A percentile compares a stretch with the other conserved stretches of the same genome.
These are phyloP conservation scores for Ferrisia virgata DNA, from an alignment of 2,888 invertebrate species.

Conservation along the genomic window DNA sequence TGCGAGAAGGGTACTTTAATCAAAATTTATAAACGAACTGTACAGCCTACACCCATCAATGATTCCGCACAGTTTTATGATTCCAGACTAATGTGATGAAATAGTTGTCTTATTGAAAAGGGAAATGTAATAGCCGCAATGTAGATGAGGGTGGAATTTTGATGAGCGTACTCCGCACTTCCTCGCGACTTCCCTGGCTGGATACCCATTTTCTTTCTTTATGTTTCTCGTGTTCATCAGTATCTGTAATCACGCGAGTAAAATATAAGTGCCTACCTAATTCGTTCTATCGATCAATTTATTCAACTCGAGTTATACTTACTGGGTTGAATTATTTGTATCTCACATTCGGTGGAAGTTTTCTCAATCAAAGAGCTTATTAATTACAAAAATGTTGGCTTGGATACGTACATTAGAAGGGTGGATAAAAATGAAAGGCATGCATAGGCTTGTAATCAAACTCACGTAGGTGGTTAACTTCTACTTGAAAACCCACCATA, in stretches of 20 bases:
- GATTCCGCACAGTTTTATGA: not conserved
- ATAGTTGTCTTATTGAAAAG: slow-evolving; percentile 5
- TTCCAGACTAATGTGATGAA: not conserved
- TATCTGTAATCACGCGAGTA: not conserved
- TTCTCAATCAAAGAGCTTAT: no score
- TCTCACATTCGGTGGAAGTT: no score
- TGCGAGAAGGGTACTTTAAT: not conserved
- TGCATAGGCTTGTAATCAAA: no score
- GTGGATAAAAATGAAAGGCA: no score
- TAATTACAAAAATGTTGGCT: no score
- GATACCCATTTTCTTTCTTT: no score
- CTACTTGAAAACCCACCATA: no score
- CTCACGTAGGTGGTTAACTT: no score
- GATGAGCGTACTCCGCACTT: not conserved
- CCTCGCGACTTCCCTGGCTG: no score
- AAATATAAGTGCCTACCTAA: no score
- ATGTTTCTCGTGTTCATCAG: not conserved
- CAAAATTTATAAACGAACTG: not conserved
- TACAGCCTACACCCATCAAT: not conserved
- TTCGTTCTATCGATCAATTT: not conserved
- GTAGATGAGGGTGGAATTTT: not conserved
- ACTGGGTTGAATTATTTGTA: no score
- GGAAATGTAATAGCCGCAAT: not conserved
- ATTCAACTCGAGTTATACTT: not conserved
- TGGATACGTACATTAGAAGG: no score